Evolutionary conservation across 1,140 invertebrate genomes (phyloP).

Genomic region (Cotesia typhae): DNA sequence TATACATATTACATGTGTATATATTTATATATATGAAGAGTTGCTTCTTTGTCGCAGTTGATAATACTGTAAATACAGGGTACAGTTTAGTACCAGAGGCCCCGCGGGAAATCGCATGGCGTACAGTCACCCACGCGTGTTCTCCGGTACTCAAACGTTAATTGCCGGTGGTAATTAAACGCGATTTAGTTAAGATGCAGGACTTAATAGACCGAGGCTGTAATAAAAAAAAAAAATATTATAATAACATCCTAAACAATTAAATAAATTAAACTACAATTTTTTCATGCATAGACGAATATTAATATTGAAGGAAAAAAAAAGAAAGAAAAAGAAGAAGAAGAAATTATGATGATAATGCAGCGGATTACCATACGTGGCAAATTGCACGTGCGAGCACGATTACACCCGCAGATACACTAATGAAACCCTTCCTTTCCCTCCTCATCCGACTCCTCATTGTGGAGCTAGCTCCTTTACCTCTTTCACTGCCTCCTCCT

Average conservation of each 20-base stretch:
- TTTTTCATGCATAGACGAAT: too few relatives aligned
- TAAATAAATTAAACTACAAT: too few relatives aligned
- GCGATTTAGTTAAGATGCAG: too few relatives aligned
- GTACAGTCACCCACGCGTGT: slow-evolving; percentile 7
- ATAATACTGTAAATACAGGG: background rate
- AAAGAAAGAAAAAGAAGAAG: too few relatives aligned
- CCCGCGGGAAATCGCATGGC: slow-evolving; percentile 8
- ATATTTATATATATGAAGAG: background rate
- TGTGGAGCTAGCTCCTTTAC: background rate
- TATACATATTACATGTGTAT: background rate
- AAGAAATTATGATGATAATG: background rate
- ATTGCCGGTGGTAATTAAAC: too few relatives aligned
- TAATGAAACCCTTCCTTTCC: background rate
- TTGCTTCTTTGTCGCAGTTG: background rate
- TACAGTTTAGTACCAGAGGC: background rate
- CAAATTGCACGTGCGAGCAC: slow-evolving; percentile 10
- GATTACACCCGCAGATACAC: slow-evolving; percentile 10
- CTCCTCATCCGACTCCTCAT: background rate
- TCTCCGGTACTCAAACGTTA: too few relatives aligned
- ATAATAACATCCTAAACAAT: too few relatives aligned
- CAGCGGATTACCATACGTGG: slow-evolving; percentile 2
- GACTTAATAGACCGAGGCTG: too few relatives aligned
- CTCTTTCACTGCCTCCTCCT: slow-evolving; percentile 24
- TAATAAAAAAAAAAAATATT: too few relatives aligned
- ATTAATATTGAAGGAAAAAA: too few relatives aligned